Evolutionary conservation across 2,888 invertebrate species (phyloP), one percentile per base, ranked within the genome.

Genomic region (Pherbina coryleti): DNA sequence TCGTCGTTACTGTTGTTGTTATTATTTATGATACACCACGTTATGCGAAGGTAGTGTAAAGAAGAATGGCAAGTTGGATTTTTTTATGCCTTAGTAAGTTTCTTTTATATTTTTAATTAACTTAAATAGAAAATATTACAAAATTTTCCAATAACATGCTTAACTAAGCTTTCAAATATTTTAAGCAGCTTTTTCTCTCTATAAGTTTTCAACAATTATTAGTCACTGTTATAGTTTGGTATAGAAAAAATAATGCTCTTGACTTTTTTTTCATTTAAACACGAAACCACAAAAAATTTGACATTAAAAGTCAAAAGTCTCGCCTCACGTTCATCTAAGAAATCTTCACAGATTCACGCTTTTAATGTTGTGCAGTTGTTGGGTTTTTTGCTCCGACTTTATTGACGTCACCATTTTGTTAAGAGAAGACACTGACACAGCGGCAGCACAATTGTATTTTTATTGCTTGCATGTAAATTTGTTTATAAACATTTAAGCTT

Each of bases 291-390:
- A 8, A 28, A 60, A 28, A 60, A 25, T 22, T 80, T 75, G 77
- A 79, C 70, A 75, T 70, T 64, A 67, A 78, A 76, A 70, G 78
- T 78, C 77, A 79, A 77, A 80, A 79, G 80, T 80, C 73, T 55
- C 51, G 78, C 14, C 22, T 37, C 37, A 67, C 67, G 44, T 17
- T 17, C 31, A 31, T 53, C 53, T 37, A n/a, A 28, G n/a, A 53
- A 51, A 14, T 8, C 28, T 71, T 71, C 55, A 31, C 70, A 53
- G 70, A n/a, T 71, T 70, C 55, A 53, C 70, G 55, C 70, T 55
- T n/a, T n/a, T 53, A 28, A 25, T 55, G 53, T 34, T 53, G 17
- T 55, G 28, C 28, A 28, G n/a, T n/a, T n/a, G 19, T 19, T 37
- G 2, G n/a, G 31, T 66, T 28, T 22, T 22, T 57, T 60, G 57